Conservation (phyloP, 1,140 invertebrate species). For the Eubasilissa regina region DNA sequence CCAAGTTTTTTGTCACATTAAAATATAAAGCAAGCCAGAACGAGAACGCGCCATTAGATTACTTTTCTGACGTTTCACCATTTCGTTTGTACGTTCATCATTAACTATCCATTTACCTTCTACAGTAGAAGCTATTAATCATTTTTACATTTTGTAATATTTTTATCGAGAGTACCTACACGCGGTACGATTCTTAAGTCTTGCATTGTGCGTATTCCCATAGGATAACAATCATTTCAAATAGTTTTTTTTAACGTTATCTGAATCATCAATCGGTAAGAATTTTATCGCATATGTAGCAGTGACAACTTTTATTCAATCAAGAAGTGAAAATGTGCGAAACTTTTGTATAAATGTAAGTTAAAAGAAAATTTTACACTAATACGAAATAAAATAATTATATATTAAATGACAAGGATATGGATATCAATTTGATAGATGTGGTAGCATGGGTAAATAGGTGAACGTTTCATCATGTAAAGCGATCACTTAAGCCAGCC, state of each 20-base stretch:
- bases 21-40: neutral
- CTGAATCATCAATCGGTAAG: no score
- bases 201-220: neutral
- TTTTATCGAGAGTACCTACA: conserved; percentile 36
- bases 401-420: no score
- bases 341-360: no score
- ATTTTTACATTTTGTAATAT: conserved; percentile 46
- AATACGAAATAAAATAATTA: no score
- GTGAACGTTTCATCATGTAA: no score
- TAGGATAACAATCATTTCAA: neutral
- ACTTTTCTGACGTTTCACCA: neutral
- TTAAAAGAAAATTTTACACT: no score
- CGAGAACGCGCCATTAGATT: conserved; percentile 23
- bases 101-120: conserved; percentile 48
- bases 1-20: neutral
- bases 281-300: no score
- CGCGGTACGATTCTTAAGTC: neutral
- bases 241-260: neutral
- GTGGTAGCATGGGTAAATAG: no score
- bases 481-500: no score
- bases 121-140: conserved; percentile 30
- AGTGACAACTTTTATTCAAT: no score
- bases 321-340: no score
- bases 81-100: conserved; percentile 14
- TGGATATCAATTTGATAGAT: no score